Percentiles rank a stretch among this genome's conserved stretches.
Conservation (phyloP, 2,113 vertebrate genomes). For the Sprattus sprattus region DNA sequence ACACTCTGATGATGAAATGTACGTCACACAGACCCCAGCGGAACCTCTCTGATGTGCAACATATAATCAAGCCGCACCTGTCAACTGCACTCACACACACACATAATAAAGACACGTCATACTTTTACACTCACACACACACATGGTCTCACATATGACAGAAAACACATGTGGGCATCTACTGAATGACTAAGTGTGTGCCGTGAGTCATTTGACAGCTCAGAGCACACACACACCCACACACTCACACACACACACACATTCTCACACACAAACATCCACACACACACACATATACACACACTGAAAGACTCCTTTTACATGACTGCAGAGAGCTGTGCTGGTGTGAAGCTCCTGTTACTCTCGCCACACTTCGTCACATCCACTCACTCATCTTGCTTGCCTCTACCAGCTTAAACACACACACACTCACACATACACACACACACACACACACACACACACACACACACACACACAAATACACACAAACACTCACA, state of each 20-base stretch:
- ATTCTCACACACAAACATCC: conserved; percentile 19
- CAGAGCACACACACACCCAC: no score
- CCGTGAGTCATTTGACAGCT: no score
- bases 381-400: no score
- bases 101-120: not conserved
- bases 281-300: conserved; percentile 19
- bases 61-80: no score
- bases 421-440: not conserved
- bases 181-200: no score
- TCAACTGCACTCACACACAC: not conserved
- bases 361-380: no score
- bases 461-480: not conserved
- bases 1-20: not conserved
- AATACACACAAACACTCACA: no score
- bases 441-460: not conserved
- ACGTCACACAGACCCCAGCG: no score
- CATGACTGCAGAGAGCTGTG: no score
- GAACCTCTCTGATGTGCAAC: no score
- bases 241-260: not conserved
- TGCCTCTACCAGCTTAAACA: no score
- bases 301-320: not conserved
- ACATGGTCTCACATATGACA: not conserved
- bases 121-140: not conserved
- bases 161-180: not conserved
- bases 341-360: no score